A percentile compares a stretch with the other conserved stretches of the same genome.
Conservation (phyloP, 2,113 vertebrate genomes). For the Chaetodon auriga region DNA sequence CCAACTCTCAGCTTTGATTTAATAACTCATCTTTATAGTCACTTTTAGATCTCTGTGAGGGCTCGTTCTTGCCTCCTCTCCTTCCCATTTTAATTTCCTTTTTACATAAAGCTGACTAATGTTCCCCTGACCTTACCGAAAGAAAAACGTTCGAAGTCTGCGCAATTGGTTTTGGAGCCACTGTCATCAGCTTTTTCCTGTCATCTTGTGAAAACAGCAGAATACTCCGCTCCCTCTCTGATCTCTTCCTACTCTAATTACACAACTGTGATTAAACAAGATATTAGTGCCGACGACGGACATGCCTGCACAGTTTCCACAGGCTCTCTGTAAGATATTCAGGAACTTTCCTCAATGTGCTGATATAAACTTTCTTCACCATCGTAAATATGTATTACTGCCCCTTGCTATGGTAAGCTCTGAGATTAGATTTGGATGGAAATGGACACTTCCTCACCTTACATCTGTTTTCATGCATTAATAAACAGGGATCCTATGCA, state of each 20-base stretch:
- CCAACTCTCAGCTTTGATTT: conserved; percentile 35
- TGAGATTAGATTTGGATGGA: conserved; percentile 45
- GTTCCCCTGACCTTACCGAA: conserved; percentile 44
- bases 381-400: conserved; percentile 34
- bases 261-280: conserved; percentile 56
- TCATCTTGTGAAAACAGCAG: conserved; percentile 48
- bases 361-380: conserved; percentile 21
- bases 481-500: conserved; percentile 60
- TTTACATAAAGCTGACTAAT: conserved; percentile 51
- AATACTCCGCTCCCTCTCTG: conserved; percentile 34
- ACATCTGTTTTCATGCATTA: conserved; percentile 78
- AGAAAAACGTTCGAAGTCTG: conserved; percentile 33
- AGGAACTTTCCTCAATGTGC: conserved; percentile 18
- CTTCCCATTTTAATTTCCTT: conserved; percentile 57
- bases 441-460: conserved; percentile 60
- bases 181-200: conserved; percentile 53
- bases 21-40: conserved; percentile 58
- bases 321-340: conserved; percentile 2
- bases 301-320: conserved; percentile 46
- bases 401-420: background rate
- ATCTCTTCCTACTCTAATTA: conserved; percentile 59
- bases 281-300: conserved; percentile 37
- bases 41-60: conserved; percentile 38
- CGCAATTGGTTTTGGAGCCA: conserved; percentile 41
- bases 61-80: conserved; percentile 32